Evolutionary conservation across 2,113 vertebrate species (phyloP).

Genomic region (Nettapus auritus): DNA sequence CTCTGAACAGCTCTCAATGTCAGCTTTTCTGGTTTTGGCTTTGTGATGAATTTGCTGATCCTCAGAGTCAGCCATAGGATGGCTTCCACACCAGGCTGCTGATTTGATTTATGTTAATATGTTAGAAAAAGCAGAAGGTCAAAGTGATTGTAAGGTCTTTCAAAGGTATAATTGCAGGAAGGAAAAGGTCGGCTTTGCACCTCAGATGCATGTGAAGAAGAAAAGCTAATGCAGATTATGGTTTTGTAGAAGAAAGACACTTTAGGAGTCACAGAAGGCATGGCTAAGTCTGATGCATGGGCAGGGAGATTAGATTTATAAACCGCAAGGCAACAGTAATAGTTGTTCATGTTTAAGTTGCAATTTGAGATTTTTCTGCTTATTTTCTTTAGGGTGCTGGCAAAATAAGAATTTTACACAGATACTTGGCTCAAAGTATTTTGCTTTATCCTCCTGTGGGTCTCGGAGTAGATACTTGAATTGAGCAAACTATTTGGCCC

Average conservation of each 20-base stretch:
- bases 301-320: constrained; percentile 21
- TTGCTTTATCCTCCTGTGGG: neutral
- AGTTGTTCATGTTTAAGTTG: constrained; percentile 12
- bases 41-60: neutral
- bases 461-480: neutral
- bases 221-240: neutral
- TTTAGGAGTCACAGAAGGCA: neutral
- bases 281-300: neutral
- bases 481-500: constrained; percentile 6
- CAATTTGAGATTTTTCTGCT: constrained; percentile 58
- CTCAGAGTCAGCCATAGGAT: neutral
- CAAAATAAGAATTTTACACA: constrained; percentile 38
- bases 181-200: neutral
- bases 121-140: neutral
- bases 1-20: neutral
- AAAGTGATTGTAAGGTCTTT: neutral
- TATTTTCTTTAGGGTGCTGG: constrained; percentile 45
- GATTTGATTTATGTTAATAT: neutral
- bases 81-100: neutral
- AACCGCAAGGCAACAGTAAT: neutral
- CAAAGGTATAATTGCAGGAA: neutral
- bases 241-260: neutral
- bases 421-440: constrained; percentile 31
- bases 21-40: constrained; percentile 7
- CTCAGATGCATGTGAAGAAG: neutral